Conservation (phyloP, 2,888 invertebrate genomes). For the Seladonia tumulorum region DNA sequence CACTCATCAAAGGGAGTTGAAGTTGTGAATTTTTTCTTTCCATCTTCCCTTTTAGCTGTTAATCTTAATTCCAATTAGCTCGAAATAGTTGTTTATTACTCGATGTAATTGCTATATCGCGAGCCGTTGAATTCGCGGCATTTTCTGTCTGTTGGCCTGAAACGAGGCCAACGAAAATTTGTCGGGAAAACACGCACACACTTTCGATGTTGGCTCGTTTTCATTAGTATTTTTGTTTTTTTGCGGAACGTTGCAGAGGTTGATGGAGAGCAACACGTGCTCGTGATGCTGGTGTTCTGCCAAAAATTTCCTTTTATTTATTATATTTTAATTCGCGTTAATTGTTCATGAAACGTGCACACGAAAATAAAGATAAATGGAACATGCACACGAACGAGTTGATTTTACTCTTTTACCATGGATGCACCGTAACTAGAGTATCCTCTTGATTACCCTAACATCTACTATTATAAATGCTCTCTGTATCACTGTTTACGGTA, state of each 20-base stretch:
- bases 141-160: background rate
- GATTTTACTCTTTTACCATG: background rate
- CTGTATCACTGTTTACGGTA: background rate
- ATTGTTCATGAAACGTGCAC: background rate
- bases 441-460: background rate
- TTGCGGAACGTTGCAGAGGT: background rate
- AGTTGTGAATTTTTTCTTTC: background rate
- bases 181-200: background rate
- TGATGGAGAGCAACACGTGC: conserved; percentile 11
- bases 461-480: background rate
- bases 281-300: background rate
- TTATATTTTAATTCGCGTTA: background rate
- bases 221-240: conserved; percentile 4
- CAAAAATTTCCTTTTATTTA: conserved; percentile 1
- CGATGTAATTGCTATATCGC: background rate
- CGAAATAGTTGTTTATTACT: background rate
- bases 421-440: background rate
- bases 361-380: background rate
- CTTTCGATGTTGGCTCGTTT: background rate
- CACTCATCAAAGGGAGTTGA: background rate
- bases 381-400: background rate
- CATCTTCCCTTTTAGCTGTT: background rate
- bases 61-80: background rate
- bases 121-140: background rate
- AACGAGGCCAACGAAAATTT: conserved; percentile 10